phyloP scores from a whole-genome alignment of 2,888 invertebrate species.

The Morpho helenor region DNA sequence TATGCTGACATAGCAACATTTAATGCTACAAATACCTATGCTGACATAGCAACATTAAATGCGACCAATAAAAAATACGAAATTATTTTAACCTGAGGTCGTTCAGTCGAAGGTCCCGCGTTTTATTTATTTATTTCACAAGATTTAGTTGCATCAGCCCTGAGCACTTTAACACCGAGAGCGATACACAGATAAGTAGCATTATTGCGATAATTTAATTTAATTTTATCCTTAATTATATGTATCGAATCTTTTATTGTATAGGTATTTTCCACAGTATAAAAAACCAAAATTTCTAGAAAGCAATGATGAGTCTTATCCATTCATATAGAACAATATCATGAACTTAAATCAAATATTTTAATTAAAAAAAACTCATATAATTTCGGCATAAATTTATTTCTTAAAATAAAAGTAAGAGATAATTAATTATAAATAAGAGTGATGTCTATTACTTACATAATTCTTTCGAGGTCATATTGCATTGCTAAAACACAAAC shows the following conservation, averaged over 20 bases:
- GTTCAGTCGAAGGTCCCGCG: slow-evolving; percentile 28
- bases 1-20: slow-evolving; percentile 4
- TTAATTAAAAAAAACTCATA: no score
- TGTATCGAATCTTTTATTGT: background rate
- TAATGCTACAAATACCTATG: background rate
- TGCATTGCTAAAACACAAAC: slow-evolving; percentile 53
- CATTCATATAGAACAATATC: no score
- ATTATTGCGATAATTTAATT: slow-evolving; percentile 6
- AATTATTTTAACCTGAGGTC: slow-evolving; percentile 27
- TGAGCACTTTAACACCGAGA: slow-evolving; percentile 24
- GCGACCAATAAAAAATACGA: slow-evolving; percentile 6
- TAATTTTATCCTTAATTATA: slow-evolving; percentile 6
- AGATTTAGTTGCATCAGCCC: slow-evolving; percentile 31
- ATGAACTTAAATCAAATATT: no score
- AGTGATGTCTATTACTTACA: slow-evolving; percentile 52
- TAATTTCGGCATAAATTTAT: no score
- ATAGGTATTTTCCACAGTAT: no score
- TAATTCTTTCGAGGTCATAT: slow-evolving; percentile 49
- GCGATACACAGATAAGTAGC: slow-evolving; percentile 18
- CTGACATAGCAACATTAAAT: slow-evolving; percentile 1
- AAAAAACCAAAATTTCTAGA: no score
- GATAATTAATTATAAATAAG: no score
- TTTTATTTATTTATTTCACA: slow-evolving; percentile 31
- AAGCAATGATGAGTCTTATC: no score
- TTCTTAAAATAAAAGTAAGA: no score